Conservation (phyloP, 1,140 invertebrate species). For the Trichonephila clavata region DNA sequence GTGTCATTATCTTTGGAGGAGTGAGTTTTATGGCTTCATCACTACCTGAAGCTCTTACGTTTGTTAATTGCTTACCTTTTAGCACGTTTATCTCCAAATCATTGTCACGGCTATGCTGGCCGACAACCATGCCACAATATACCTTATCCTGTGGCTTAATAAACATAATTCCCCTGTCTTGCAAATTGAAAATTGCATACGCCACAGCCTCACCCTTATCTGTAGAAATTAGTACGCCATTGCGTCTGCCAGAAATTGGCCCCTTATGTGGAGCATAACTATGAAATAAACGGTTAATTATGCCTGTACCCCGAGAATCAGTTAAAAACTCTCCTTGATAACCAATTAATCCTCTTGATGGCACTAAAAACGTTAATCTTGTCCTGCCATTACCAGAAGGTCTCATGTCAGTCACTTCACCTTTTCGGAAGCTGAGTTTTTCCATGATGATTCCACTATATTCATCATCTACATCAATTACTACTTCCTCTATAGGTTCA, state of each 20-base stretch:
- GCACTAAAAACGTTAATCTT: slow-evolving; percentile 67
- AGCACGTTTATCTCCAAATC: not conserved
- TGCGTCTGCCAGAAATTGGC: no score
- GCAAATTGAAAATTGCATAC: not conserved
- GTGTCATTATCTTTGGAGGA: not conserved
- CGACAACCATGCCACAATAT: not conserved
- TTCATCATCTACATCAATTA: slow-evolving; percentile 77
- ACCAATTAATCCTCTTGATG: slow-evolving; percentile 78
- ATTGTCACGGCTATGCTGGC: not conserved
- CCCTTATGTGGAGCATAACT: no score
- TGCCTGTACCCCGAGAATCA: slow-evolving; percentile 8
- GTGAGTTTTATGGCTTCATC: not conserved
- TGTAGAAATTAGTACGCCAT: no score
- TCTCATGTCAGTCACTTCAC: slow-evolving; percentile 75
- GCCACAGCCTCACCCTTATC: no score
- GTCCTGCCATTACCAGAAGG: slow-evolving; percentile 58
- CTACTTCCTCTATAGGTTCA: slow-evolving; percentile 77
- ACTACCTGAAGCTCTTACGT: not conserved
- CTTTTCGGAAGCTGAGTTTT: slow-evolving; percentile 65
- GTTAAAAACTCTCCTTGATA: slow-evolving; percentile 77
- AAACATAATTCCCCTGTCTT: not conserved
- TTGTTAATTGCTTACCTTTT: not conserved
- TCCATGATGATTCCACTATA: slow-evolving; percentile 70
- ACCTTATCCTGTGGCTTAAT: not conserved
- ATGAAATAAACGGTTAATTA: no score